Percentiles rank a stretch among this genome's conserved stretches.
phyloP scores from a whole-genome alignment of 2,797 vertebrate species.

The Ceyx erithaca region DNA sequence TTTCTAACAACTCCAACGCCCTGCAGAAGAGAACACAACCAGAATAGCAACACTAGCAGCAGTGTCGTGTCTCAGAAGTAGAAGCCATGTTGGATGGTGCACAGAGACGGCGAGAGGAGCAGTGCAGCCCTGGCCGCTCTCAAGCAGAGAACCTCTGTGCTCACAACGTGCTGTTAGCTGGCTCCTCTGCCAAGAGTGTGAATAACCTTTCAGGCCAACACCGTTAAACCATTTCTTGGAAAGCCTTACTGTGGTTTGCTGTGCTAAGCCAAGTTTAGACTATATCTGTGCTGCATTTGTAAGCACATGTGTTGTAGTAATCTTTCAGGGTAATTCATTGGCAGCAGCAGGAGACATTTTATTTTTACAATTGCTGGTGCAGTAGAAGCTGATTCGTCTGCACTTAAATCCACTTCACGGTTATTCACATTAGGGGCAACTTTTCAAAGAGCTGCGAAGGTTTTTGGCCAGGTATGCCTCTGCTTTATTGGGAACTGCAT shows the following conservation, averaged over 20 bases:
- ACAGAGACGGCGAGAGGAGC: neutral
- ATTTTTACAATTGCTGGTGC: conserved; percentile 72
- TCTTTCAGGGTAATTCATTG: conserved; percentile 76
- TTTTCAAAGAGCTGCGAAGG: conserved; percentile 63
- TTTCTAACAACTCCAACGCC: neutral
- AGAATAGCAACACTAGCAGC: accelerated
- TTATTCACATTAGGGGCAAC: conserved; percentile 58
- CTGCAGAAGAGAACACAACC: neutral
- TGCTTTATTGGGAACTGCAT: conserved; percentile 11
- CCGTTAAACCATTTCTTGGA: conserved; percentile 75
- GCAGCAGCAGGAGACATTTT: conserved; percentile 67
- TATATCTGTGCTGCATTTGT: conserved; percentile 69
- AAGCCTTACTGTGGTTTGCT: conserved; percentile 52
- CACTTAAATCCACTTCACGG: conserved; percentile 47
- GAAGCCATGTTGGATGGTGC: neutral
- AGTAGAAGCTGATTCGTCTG: conserved; percentile 52
- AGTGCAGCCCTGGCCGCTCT: neutral
- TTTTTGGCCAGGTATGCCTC: conserved; percentile 43
- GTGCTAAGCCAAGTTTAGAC: conserved; percentile 62
- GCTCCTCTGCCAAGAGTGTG: conserved; percentile 46
- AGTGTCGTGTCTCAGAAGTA: accelerated
- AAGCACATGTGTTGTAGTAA: conserved; percentile 76
- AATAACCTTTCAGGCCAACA: conserved; percentile 66
- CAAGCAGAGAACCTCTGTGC: neutral
- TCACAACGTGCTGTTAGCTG: neutral